Evolutionary conservation across 92 coral and sea anemone species (phyloP).

Genomic region (Phymanthus crucifer): DNA sequence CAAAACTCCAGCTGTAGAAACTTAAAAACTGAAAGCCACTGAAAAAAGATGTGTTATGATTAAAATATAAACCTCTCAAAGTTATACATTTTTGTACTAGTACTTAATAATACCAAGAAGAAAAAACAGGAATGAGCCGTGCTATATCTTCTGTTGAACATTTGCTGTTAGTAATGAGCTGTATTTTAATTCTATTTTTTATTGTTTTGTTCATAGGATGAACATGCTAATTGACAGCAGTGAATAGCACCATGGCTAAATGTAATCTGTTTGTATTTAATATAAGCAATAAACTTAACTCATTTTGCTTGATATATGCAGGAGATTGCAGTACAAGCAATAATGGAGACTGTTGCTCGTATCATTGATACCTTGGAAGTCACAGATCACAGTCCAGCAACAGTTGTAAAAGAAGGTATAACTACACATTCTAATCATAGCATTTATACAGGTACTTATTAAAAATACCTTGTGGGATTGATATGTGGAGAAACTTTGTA

Average conservation of each 20-base stretch:
- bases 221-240: too few relatives aligned
- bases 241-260: not conserved
- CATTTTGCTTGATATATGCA: not conserved
- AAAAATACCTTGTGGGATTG: too few relatives aligned
- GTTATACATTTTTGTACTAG: not conserved
- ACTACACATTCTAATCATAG: too few relatives aligned
- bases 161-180: too few relatives aligned
- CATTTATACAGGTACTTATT: too few relatives aligned
- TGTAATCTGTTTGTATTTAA: not conserved
- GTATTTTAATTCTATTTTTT: too few relatives aligned
- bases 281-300: not conserved
- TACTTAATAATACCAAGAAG: not conserved
- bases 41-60: too few relatives aligned
- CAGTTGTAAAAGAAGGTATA: not conserved
- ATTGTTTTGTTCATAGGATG: too few relatives aligned
- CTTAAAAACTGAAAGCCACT: too few relatives aligned
- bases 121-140: not conserved
- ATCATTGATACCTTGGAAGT: constrained; percentile 8
- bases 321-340: not conserved
- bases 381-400: not conserved
- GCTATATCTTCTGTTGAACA: not conserved
- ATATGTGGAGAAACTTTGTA: too few relatives aligned
- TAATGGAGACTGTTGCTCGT: constrained; percentile 26
- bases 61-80: not conserved
- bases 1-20: too few relatives aligned